A percentile compares a stretch with the other conserved stretches of the same genome.
These are phyloP conservation scores for Hydrophis major DNA, from an alignment of 2,797 vertebrate species.

Conservation along the genomic window DNA sequence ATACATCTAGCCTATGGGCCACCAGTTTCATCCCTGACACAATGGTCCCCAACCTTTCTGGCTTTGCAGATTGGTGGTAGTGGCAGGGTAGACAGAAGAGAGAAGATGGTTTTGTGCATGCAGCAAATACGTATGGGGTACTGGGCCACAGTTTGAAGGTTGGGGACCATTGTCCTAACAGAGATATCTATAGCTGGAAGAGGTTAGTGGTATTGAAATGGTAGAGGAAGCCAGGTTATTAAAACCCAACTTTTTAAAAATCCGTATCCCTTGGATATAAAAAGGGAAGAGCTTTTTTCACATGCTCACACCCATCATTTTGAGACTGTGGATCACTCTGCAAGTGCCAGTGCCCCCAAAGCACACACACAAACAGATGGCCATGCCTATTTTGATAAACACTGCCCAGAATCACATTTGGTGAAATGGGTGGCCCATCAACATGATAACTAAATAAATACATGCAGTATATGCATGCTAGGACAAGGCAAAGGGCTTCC, in stretches of 20 bases:
- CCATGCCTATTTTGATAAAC: neutral
- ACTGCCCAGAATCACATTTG: neutral
- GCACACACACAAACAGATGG: neutral
- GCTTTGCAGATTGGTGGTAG: no score
- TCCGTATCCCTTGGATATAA: neutral
- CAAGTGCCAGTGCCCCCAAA: neutral
- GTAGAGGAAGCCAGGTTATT: neutral
- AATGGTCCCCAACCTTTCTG: no score
- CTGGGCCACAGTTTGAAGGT: no score
- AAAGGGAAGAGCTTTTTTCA: neutral
- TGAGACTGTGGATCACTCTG: neutral
- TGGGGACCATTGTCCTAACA: no score
- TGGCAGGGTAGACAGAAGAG: no score
- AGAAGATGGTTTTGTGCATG: no score
- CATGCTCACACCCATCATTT: neutral
- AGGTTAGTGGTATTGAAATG: neutral
- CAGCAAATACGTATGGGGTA: no score
- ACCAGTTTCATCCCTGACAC: no score
- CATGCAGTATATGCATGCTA: neutral
- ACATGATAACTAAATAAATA: neutral
- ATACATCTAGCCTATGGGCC: no score
- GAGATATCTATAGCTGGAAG: no score
- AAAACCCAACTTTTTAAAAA: neutral
- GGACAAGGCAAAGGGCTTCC: neutral
- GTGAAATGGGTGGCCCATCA: neutral